Percentiles rank a stretch among this genome's conserved stretches.
Conservation (phyloP, 2,113 vertebrate species). For the Perca flavescens region DNA sequence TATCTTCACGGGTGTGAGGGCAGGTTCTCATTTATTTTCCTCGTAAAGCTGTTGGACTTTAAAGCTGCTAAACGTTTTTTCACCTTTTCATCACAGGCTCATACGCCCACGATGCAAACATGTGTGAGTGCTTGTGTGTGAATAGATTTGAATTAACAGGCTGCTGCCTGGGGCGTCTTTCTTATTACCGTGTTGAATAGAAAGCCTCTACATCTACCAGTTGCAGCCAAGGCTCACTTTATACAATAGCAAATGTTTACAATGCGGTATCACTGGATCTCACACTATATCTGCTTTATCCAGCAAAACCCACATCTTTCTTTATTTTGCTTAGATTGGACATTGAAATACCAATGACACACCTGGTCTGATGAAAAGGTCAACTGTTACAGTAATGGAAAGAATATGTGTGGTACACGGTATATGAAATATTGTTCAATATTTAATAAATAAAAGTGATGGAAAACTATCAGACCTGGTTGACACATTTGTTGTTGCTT, state of each 20-base stretch:
- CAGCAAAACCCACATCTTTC: slow-evolving; percentile 21
- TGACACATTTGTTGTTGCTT: not conserved
- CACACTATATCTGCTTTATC: slow-evolving; percentile 1
- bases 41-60: slow-evolving; percentile 39
- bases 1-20: not conserved
- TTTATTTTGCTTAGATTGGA: slow-evolving; percentile 7
- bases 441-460: not conserved
- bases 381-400: slow-evolving; percentile 1
- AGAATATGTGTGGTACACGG: not conserved
- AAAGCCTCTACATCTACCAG: slow-evolving; percentile 39
- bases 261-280: slow-evolving; percentile 24
- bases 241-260: slow-evolving; percentile 52
- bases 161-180: slow-evolving; percentile 57
- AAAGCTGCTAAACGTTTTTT: slow-evolving; percentile 5
- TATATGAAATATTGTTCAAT: not conserved
- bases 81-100: slow-evolving; percentile 31
- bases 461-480: not conserved
- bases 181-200: slow-evolving; percentile 63
- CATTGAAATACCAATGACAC: slow-evolving; percentile 21
- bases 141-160: slow-evolving; percentile 39
- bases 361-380: slow-evolving; percentile 8
- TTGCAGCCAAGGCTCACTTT: slow-evolving; percentile 31
- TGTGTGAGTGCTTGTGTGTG: slow-evolving; percentile 2
- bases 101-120: slow-evolving; percentile 1
- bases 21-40: slow-evolving; percentile 50